Evolutionary conservation across 1,140 invertebrate genomes (phyloP), one percentile per base, ranked within the genome.

Genomic region (Stenopsyche tienmushanensis): DNA sequence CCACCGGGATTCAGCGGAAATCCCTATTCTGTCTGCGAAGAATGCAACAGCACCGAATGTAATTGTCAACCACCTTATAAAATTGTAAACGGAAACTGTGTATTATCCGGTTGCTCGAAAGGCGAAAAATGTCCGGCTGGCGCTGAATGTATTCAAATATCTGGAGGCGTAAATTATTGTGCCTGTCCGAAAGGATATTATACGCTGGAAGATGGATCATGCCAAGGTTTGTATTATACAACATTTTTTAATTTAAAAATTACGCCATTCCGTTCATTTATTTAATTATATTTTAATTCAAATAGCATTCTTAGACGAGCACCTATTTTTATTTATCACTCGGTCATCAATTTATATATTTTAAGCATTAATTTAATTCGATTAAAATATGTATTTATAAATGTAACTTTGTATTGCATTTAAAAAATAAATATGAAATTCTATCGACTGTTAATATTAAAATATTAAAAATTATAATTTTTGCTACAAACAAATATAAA

Each of bases 151-250:
- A 90, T 95, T 50, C 87, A 89, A 1, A 93, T 94, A 55, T 88
- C 91, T 5, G 91, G 91, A n/a, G 91, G 91, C 24, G 89, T 94
- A 1, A 94, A 91, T 73, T 94, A 94, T 72, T 92, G 92, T 73
- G 91, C 91, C 29, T 94, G 92, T 76, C 91, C 91, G 2, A 88
- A 90, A 72, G 91, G 91, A 1, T 93, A 85, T 72, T 82, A 85
- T 45, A 88, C 90, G 13, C 84, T 83, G 64, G 72, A 80, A 1
- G 90, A 92, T 72, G 90, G 91, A 20, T 85, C 86, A 42, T 94
- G 91, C 72, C 82, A 88, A 80, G 82, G 81, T 83, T 64, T 52
- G 3, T 69, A 52, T 57, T 26, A 23, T 44, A 2, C n/a, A 8
- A 59, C n/a, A 55, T 55, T 55, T 55, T 55, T n/a, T n/a, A n/a